These are phyloP conservation scores for Hipparchia semele DNA, from an alignment of 2,888 invertebrate species.

Conservation along the genomic window DNA sequence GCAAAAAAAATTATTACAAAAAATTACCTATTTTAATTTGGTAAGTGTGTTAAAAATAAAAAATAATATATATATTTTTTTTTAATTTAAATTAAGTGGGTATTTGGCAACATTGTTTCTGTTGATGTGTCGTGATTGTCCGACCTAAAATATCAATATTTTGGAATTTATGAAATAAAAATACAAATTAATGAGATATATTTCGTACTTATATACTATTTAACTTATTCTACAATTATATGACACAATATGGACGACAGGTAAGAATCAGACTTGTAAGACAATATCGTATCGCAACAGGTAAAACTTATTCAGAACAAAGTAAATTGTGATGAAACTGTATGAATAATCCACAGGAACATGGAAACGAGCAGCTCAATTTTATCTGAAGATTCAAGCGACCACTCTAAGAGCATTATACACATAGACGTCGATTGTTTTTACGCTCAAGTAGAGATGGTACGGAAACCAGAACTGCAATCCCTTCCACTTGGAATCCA, in stretches of 20 bases:
- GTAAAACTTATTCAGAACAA: constrained; percentile 72
- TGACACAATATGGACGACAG: constrained; percentile 73
- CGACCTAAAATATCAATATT: constrained; percentile 77
- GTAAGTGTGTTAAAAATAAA: too few relatives aligned
- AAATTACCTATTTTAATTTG: too few relatives aligned
- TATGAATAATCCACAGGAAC: constrained; percentile 67
- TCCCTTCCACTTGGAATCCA: constrained; percentile 90
- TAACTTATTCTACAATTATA: constrained; percentile 63
- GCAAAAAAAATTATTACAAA: too few relatives aligned
- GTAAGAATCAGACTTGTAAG: constrained; percentile 60
- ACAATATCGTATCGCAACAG: constrained; percentile 64
- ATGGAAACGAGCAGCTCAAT: constrained; percentile 77
- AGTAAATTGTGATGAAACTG: constrained; percentile 68
- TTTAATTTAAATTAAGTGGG: too few relatives aligned
- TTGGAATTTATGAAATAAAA: constrained; percentile 79
- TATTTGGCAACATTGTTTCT: constrained; percentile 65
- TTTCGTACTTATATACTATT: constrained; percentile 60
- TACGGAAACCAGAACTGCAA: constrained; percentile 86
- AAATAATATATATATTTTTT: too few relatives aligned
- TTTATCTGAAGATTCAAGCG: constrained; percentile 62
- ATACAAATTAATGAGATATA: constrained; percentile 57
- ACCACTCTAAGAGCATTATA: constrained; percentile 87
- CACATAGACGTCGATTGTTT: constrained; percentile 93
- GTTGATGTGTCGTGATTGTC: constrained; percentile 83
- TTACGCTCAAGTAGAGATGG: constrained; percentile 94